Conservation (phyloP, 1,140 invertebrate species). For the Elymnias hypermnestra region DNA sequence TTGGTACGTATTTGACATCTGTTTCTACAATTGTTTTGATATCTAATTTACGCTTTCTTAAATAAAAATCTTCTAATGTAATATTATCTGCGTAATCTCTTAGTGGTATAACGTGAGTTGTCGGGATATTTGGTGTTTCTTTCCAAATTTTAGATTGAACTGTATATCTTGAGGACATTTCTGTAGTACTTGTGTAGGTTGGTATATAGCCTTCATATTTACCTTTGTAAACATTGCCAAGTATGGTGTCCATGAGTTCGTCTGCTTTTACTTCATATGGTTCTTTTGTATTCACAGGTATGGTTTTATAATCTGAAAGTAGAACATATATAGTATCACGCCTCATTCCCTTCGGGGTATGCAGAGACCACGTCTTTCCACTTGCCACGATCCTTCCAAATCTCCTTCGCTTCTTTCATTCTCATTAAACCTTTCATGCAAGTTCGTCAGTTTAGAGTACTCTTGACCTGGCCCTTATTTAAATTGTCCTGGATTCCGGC, state of each 20-base stretch:
- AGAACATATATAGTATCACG: too few relatives aligned
- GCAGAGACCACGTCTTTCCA: too few relatives aligned
- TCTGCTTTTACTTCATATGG: constrained; percentile 24
- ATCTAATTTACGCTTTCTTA: constrained; percentile 13
- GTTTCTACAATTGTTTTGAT: constrained; percentile 19
- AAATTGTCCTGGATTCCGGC: too few relatives aligned
- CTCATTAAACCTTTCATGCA: too few relatives aligned
- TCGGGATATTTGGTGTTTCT: not conserved
- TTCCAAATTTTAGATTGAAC: too few relatives aligned
- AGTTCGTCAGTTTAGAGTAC: too few relatives aligned
- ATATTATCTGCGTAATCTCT: constrained; percentile 9
- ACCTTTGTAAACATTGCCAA: constrained; percentile 14
- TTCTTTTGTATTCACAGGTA: constrained; percentile 5
- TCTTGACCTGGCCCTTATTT: too few relatives aligned
- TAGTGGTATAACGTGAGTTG: not conserved
- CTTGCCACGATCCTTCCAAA: too few relatives aligned
- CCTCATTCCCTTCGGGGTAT: too few relatives aligned
- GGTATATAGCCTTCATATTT: constrained; percentile 7
- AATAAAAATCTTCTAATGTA: constrained; percentile 16
- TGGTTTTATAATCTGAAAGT: constrained; percentile 4
- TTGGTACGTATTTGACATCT: constrained; percentile 11
- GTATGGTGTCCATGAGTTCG: constrained; percentile 17
- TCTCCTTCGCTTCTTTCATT: too few relatives aligned
- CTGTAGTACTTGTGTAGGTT: not conserved
- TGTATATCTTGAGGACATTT: too few relatives aligned